Evolutionary conservation across 2,113 vertebrate genomes (phyloP), one percentile per base, ranked within the genome.

Genomic region (Pheucticus melanocephalus): DNA sequence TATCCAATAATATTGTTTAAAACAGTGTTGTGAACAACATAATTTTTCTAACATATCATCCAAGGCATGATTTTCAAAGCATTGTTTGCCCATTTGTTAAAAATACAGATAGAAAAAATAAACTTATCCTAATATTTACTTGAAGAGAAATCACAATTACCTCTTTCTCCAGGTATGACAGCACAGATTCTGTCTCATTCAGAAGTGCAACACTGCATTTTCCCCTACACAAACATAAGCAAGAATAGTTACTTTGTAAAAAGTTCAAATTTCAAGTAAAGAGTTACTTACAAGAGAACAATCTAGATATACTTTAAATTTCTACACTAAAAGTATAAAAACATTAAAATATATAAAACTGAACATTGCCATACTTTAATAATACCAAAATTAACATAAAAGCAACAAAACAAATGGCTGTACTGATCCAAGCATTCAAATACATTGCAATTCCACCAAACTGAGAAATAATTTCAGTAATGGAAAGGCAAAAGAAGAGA

Each of bases 81-180:
- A 44, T 5, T 61, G 8, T 44, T 84, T 47, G 6, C 6, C 28
- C 30, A 31, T 44, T 81, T 78, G 27, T 27, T 33, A 77, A 84
- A 79, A 82, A 65, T 10, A 59, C 4, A 72, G 11, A 85, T 75
- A 82, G 5, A 10, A 11, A 31, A 31, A 86, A 40, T 9, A 65
- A 82, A 56, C 8, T 44, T 47, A 48, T 39, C 42, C 15, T 37
- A 79, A 15, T 42, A 73, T 78, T 73, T 40, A 76, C 5, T 21
- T 25, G 25, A 93, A 71, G 1, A 61, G 17, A 77, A 93, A 59
- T 54, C 18, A 83, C 6, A 17, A 78, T 98, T 98, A 99, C 99
- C 99, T 99, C 99, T 98, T 99, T 99, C 91, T 99, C 99, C 96
- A 99, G 98, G 97, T 99, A 99, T 2, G 99, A 99, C 79, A 99